Base-by-base conservation (phyloP, 1,140 invertebrate genomes). In the Drosophila nasuta region DNA sequence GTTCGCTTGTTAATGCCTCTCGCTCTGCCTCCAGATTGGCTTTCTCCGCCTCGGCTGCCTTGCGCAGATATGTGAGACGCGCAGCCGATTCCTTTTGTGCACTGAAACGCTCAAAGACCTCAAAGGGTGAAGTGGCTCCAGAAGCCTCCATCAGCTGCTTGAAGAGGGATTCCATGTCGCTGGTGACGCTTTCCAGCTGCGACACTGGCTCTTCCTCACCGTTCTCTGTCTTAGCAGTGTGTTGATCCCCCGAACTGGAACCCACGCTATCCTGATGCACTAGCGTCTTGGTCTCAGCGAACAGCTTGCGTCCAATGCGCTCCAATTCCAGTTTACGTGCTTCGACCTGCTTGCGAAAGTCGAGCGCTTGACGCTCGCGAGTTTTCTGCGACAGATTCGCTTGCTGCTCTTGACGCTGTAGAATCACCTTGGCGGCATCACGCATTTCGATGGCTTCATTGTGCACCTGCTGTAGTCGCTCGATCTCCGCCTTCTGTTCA, bases 91-190 rank as follows among this genome's bases (percentile, higher is more conserved):
- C 94, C 54, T 94, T 94, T 86, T 97, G 96, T 5, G 94, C 94
- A 46, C 95, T 93, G 92, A 97, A 97, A 64, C 96, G 93, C 72
- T 96, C 94, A 43, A 96, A 94, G 3, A 97, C 96, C 77, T 96
- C 95, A 58, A 96, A 95, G 0, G 95, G 94, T 41, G 94, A 95
- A 5, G 95, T 96, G 4, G 96, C 96, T 11, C 96, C 96, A 3
- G 96, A 96, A 0, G 95, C 95, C 88, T 95, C 95, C 93, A 96
- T 96, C 0, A 97, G 91, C 70, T 95, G 95, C 43, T 95, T 94
- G 88, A 97, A 96, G 11, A 94, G 93, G 7, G 95, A 94, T 46
- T 96, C 95, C 92, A 96, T 94, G 51, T 43, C 93, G 89, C 20
- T 94, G 79, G 52, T 93, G 1, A 81, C 85, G 54, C 82, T 91